phyloP scores from a whole-genome alignment of 35 echinoderm and acorn worm genomes.

The Ophiothrix spiculata region DNA sequence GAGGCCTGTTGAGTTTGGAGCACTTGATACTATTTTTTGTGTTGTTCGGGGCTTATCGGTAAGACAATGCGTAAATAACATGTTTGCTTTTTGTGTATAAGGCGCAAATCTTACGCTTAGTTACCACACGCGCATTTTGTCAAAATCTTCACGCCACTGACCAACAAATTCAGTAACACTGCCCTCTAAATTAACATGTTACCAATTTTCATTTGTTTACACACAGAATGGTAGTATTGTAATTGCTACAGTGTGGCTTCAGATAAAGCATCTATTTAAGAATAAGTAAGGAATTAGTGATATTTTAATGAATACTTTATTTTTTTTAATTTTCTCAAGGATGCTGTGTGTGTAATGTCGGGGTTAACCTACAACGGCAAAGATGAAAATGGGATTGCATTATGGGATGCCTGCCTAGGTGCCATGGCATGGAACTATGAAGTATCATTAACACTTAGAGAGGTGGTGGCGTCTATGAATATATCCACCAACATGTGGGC shows the following conservation, averaged over 20 bases:
- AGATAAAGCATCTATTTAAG: not conserved
- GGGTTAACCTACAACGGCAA: constrained; percentile 78
- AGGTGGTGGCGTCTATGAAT: constrained; percentile 60
- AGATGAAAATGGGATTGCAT: constrained; percentile 63
- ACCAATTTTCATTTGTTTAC: not conserved
- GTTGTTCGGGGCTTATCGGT: too few species aligned
- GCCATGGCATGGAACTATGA: constrained; percentile 32
- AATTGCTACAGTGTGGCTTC: not conserved
- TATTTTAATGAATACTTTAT: not conserved
- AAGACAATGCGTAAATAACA: too few species aligned
- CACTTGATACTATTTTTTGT: too few species aligned
- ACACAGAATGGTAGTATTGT: not conserved
- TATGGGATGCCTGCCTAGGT: constrained; percentile 63
- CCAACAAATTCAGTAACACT: too few species aligned
- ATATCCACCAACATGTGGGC: constrained; percentile 83
- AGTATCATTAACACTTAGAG: constrained; percentile 23
- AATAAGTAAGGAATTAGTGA: not conserved
- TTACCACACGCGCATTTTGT: too few species aligned
- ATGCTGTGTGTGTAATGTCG: constrained; percentile 66
- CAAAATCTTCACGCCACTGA: too few species aligned
- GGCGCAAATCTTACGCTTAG: too few species aligned
- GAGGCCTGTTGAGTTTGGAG: too few species aligned
- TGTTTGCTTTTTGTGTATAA: too few species aligned
- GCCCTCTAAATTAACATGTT: not conserved
- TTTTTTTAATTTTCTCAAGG: constrained; percentile 46